Conservation (phyloP, 2,888 invertebrate species). For the Tetragnatha montana region DNA sequence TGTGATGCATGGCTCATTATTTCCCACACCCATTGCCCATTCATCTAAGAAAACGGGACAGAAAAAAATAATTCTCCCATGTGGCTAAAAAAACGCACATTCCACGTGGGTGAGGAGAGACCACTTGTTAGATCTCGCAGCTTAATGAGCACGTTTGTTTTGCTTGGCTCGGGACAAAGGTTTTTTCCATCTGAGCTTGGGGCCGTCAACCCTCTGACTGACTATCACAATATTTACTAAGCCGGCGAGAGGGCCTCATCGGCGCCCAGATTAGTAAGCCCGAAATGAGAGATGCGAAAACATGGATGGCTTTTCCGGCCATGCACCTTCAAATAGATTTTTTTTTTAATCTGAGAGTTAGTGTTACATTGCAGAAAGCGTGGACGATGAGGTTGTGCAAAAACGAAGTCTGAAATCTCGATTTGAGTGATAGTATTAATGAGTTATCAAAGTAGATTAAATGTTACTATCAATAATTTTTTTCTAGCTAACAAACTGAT, state of each 20-base stretch:
- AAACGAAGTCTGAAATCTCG: too few species aligned
- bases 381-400: too few species aligned
- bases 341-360: too few species aligned
- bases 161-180: slow-evolving; percentile 42
- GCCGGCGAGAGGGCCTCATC: slow-evolving; percentile 21
- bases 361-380: too few species aligned
- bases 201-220: slow-evolving; percentile 49
- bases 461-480: too few species aligned
- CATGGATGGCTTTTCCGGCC: too few species aligned
- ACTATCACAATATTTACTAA: slow-evolving; percentile 63
- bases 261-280: slow-evolving; percentile 44
- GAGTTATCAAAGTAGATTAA: too few species aligned
- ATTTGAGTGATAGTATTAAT: too few species aligned
- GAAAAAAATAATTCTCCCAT: background rate
- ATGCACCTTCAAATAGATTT: too few species aligned
- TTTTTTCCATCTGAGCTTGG: slow-evolving; percentile 18
- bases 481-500: too few species aligned
- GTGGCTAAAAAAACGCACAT: slow-evolving; percentile 12
- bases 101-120: background rate
- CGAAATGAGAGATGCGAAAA: background rate
- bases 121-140: slow-evolving; percentile 51
- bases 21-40: slow-evolving; percentile 10
- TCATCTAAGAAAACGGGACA: slow-evolving; percentile 32
- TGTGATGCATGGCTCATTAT: slow-evolving; percentile 43
- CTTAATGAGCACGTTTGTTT: slow-evolving; percentile 64